Evolutionary conservation across 2,888 invertebrate species (phyloP).

Genomic region (Prosopocoilus inquinatus): DNA sequence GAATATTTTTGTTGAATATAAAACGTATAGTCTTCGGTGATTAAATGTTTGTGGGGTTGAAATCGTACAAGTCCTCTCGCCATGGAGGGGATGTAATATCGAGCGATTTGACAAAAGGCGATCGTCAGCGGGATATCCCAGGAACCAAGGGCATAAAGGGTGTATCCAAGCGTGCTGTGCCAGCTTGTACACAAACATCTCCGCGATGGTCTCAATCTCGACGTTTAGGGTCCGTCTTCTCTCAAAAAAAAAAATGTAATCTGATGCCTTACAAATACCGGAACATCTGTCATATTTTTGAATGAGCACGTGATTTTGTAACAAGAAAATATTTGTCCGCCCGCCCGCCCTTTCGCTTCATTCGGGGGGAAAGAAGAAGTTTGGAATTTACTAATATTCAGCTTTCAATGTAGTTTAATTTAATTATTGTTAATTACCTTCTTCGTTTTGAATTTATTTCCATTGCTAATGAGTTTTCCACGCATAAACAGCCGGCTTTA

Average conservation of each 20-base stretch:
- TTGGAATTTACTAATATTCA: too few relatives aligned
- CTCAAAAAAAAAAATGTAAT: neutral
- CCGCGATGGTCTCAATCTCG: neutral
- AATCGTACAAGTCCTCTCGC: slow-evolving; percentile 11
- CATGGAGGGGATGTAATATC: slow-evolving; percentile 30
- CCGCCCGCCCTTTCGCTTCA: too few relatives aligned
- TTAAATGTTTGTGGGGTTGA: too few relatives aligned
- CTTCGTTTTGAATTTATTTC: too few relatives aligned
- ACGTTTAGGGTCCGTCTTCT: neutral
- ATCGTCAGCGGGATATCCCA: slow-evolving; percentile 17
- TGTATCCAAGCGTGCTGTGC: slow-evolving; percentile 24
- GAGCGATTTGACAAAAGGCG: slow-evolving; percentile 30
- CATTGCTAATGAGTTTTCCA: too few relatives aligned
- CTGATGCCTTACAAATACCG: neutral
- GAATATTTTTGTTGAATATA: too few relatives aligned
- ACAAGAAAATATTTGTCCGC: too few relatives aligned
- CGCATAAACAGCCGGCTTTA: too few relatives aligned
- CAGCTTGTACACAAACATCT: slow-evolving; percentile 6
- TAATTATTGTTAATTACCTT: too few relatives aligned
- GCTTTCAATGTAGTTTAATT: too few relatives aligned
- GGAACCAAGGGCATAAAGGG: slow-evolving; percentile 17
- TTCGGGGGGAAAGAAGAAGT: too few relatives aligned
- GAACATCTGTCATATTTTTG: slow-evolving; percentile 3
- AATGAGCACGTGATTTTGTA: neutral
- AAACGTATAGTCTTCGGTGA: too few relatives aligned